These are phyloP conservation scores for Petaurus breviceps DNA, from an alignment of 2,113 vertebrate genomes.

Conservation along the genomic window DNA sequence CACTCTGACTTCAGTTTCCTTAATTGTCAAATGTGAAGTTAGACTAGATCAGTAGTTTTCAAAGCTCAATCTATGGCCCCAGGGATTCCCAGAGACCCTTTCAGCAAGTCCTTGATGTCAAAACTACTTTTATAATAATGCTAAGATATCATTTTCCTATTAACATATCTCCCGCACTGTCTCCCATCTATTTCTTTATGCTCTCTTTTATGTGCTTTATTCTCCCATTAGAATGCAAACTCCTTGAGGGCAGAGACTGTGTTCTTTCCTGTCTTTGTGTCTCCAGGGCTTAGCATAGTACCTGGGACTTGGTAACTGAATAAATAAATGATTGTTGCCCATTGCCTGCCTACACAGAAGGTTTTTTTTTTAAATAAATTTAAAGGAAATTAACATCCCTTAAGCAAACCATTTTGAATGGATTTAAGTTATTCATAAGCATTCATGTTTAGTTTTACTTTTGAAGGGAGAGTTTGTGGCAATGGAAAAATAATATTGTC, in stretches of 20 bases:
- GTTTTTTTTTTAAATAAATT: not conserved
- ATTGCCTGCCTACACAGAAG: not conserved
- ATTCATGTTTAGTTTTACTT: not conserved
- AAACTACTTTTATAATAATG: not conserved
- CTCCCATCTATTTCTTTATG: not conserved
- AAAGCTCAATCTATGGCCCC: not conserved
- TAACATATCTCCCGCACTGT: not conserved
- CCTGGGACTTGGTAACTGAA: not conserved
- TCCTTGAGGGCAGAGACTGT: not conserved
- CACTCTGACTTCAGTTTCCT: not conserved
- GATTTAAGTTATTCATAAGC: not conserved
- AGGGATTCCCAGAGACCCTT: not conserved
- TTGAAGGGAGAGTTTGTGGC: not conserved
- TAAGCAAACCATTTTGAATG: constrained; percentile 24
- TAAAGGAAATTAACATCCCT: not conserved
- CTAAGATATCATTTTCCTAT: not conserved
- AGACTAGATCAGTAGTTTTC: not conserved
- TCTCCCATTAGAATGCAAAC: not conserved
- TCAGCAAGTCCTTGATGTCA: not conserved
- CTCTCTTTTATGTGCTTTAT: not conserved
- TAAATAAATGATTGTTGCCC: not conserved
- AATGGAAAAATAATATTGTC: constrained; percentile 30
- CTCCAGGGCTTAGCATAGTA: not conserved
- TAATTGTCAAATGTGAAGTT: not conserved
- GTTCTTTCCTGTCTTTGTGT: not conserved